Evolutionary conservation across 1,140 invertebrate species (phyloP), one percentile per base, ranked within the genome.

Genomic region (Pseudachorutes palmiensis): DNA sequence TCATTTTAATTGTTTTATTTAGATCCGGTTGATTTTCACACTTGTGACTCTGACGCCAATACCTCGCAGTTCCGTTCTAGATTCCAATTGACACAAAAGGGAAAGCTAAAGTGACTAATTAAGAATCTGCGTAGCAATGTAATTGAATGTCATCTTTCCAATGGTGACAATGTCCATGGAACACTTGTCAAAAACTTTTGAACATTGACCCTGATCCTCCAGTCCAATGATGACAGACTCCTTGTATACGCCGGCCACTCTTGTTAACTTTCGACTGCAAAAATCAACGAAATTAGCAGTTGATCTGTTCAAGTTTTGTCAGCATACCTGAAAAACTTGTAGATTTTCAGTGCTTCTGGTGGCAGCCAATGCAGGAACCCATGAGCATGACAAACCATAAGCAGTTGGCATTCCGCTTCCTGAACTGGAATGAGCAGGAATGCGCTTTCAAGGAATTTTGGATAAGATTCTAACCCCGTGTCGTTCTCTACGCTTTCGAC

Each of bases 331-430:
- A 73, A 67, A 19, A 69, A 45, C 0, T 61, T 36, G 45, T 67
- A 68, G 29, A 66, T 19, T 33, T 63, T 64, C 1, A 70, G 1
- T 3, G 60, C 24, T 30, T 29, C 14, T 5, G 51, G 19, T 0
- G 72, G 72, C 9, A 70, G 29, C 36, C 64, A 67, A 2, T 29
- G n/a, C 1, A 73, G 22, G 45, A 70, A 73, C 55, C 72, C 72
- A 63, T 73, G 72, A 28, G 72, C 66, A 63, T 73, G 72, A 30
- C 72, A 73, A 48, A 69, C 67, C 61, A 73, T 58, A 1, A 73
- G 49, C 51, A 66, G 64, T 30, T 62, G 61, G n/a, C 72, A 73
- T 1, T 64, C n/a, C n/a, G 32, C 48, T 57, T 70, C 62, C 29
- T 68, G 31, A 33, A 70, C 68, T 24, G 66, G 66, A 33, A 70